Conservation (phyloP, 1,140 invertebrate species). For the Aphelenchoides avenae region DNA sequence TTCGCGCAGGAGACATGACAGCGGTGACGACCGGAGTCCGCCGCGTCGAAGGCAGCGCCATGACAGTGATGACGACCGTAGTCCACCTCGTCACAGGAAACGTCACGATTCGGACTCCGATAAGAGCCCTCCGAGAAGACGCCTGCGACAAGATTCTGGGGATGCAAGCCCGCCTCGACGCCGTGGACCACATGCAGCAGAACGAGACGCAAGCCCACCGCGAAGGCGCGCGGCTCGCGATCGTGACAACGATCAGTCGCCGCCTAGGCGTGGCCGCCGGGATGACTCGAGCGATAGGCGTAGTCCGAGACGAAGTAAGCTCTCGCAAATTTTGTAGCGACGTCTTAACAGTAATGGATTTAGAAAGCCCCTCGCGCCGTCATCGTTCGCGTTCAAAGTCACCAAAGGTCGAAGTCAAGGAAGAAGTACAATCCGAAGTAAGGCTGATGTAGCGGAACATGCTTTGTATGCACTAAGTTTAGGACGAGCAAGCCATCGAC, state of each 20-base stretch:
- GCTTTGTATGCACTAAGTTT: too few species aligned
- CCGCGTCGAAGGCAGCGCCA: not conserved
- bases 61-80: not conserved
- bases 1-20: not conserved
- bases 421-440: too few species aligned
- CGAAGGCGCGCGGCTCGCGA: not conserved
- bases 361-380: too few species aligned
- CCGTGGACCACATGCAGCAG: not conserved
- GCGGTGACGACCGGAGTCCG: not conserved
- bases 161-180: not conserved
- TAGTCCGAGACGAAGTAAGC: too few species aligned
- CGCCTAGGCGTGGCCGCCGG: not conserved
- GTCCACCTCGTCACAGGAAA: not conserved
- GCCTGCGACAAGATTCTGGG: not conserved
- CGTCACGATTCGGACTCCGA: slow-evolving; percentile 17
- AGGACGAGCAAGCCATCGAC: too few species aligned
- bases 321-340: too few species aligned
- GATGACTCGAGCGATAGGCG: not conserved
- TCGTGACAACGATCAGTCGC: not conserved
- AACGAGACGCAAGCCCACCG: slow-evolving; percentile 4
- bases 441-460: too few species aligned
- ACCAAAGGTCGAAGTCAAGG: too few species aligned
- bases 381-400: too few species aligned
- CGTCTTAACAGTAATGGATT: too few species aligned
- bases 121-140: not conserved